Base-by-base conservation (phyloP, 2,113 vertebrate genomes). In the Philantomba maxwellii region DNA sequence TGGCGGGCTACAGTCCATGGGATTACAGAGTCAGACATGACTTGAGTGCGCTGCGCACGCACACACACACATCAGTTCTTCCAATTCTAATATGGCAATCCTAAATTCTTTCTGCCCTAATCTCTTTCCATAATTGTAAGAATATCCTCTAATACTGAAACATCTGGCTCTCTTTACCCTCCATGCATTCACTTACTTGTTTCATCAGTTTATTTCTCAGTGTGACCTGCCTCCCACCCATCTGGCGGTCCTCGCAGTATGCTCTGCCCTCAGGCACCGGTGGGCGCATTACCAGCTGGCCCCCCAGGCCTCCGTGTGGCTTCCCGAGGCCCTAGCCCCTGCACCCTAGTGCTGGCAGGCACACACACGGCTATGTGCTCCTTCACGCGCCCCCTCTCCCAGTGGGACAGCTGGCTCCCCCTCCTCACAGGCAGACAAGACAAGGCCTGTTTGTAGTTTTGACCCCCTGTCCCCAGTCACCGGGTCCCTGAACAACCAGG, bases 281-380 rank as follows among this genome's bases (percentile, higher is more conserved):
- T 3, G 12, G 16, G 13, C 2, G 7, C 30, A 13, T 13, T 43
- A 36, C 36, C 4, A 0, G 7, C 3, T 0, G 43, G 64, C 0
- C 6, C 2, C 39, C 2, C 23, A 21, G 21, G 16, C 30, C 57
- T n/a, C 47, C 49, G 4, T 2, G 6, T 80, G 70, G 26, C 47
- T 78, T 51, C 36, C n/a, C 0, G 2, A 43, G 16, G 7, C 7
- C 25, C 53, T 19, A 15, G 3, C 43, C 26, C 87, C 80, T 28
- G 12, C 5, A 0, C 5, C 23, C 66, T 19, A 1, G 81, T 55
- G 55, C 33, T 55, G 45, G n/a, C 19, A 12, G 45, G 19, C 6
- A 26, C 9, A 60, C 36, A 21, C 28, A 6, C 7, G 7, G 7
- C 87, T 47, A 3, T 26, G 62, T 62, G n/a, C 45, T 83, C 36